phyloP scores from a whole-genome alignment of 2,113 vertebrate genomes.

The Cathartes aura region DNA sequence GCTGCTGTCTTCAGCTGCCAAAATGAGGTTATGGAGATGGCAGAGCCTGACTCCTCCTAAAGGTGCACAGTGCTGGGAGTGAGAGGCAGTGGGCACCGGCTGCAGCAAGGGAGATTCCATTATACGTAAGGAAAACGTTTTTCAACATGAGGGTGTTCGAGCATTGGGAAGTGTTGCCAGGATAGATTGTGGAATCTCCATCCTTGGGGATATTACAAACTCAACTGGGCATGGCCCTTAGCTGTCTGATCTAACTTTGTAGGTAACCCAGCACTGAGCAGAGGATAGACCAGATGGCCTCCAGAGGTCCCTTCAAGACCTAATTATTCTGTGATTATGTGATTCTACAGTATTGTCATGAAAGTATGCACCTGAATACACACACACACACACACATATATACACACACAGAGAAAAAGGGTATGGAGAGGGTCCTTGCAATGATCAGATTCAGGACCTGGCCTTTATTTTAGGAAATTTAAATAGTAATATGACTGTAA shows the following conservation, averaged over 20 bases:
- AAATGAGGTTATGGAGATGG: neutral
- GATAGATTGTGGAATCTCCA: neutral
- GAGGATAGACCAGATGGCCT: neutral
- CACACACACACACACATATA: neutral
- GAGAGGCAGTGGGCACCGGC: neutral
- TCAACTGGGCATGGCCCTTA: neutral
- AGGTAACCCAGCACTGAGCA: fast-evolving
- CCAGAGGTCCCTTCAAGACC: neutral
- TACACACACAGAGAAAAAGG: neutral
- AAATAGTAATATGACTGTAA: neutral
- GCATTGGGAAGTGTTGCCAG: neutral
- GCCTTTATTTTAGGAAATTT: neutral
- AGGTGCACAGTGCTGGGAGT: neutral
- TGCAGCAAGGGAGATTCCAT: neutral
- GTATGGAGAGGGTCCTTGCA: neutral
- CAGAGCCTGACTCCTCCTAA: neutral
- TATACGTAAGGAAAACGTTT: neutral
- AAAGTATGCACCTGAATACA: neutral
- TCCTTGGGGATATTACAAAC: neutral
- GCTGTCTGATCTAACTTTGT: neutral
- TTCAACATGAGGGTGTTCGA: fast-evolving
- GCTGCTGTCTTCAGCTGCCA: neutral
- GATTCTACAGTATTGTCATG: neutral
- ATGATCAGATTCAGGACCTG: neutral
- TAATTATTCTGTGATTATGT: neutral